A percentile compares a stretch with the other conserved stretches of the same genome.
Conservation (phyloP, 2,113 vertebrate genomes). For the Campylomormyrus numenius region DNA sequence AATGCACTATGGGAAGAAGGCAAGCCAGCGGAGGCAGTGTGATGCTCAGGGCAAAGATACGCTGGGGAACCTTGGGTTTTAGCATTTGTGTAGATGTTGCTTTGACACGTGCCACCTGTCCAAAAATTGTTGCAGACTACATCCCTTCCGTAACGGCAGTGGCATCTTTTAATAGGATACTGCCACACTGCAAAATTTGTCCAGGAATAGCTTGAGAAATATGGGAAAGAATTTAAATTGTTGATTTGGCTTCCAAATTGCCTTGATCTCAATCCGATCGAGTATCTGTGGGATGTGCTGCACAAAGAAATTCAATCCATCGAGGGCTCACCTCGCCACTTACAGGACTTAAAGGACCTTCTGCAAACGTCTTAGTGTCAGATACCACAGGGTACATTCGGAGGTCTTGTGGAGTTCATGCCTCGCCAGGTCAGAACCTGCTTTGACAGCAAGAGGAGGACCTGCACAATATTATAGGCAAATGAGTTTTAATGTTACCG, state of each 20-base stretch:
- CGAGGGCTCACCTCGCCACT: neutral
- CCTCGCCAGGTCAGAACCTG: neutral
- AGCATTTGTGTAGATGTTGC: neutral
- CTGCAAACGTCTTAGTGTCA: neutral
- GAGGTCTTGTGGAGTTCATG: neutral
- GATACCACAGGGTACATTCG: neutral
- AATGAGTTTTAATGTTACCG: neutral
- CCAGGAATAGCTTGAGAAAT: neutral
- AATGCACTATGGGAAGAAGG: no score
- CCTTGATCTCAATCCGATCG: neutral
- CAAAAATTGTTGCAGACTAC: neutral
- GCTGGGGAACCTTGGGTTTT: neutral
- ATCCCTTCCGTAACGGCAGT: neutral
- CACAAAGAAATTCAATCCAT: neutral
- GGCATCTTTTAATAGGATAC: neutral
- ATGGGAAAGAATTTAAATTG: neutral
- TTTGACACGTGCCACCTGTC: neutral
- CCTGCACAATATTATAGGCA: neutral
- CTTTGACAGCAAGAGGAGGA: neutral
- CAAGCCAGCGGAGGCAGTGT: no score
- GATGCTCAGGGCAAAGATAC: no score
- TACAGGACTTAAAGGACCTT: neutral
- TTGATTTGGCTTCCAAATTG: neutral
- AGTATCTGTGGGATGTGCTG: neutral
- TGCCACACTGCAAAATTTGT: neutral